Evolutionary conservation across 2,113 vertebrate species (phyloP).

Genomic region (Polyodon spathula): DNA sequence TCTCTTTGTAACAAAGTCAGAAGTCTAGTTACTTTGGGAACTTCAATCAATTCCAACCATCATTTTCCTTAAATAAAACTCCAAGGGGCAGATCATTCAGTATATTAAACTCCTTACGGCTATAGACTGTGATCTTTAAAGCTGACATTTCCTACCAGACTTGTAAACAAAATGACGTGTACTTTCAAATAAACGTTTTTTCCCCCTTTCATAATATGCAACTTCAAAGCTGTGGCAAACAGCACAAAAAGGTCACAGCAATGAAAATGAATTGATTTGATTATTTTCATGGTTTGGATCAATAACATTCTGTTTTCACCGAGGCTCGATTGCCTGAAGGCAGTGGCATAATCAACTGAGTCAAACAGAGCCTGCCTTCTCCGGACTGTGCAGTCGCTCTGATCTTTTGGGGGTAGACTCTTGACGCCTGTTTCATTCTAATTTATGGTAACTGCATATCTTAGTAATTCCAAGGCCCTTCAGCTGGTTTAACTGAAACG

Average conservation of each 20-base stretch:
- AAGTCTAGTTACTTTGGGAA: no score
- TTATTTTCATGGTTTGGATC: slow-evolving; percentile 73
- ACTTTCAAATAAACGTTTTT: slow-evolving; percentile 26
- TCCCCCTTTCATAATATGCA: slow-evolving; percentile 22
- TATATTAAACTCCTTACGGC: slow-evolving; percentile 6
- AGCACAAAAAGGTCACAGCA: slow-evolving; percentile 42
- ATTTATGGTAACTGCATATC: slow-evolving; percentile 77
- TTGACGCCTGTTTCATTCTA: slow-evolving; percentile 70
- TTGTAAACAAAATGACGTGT: slow-evolving; percentile 28
- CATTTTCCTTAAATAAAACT: no score
- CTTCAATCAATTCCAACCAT: no score
- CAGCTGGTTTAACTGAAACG: slow-evolving; percentile 7
- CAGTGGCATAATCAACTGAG: slow-evolving; percentile 67
- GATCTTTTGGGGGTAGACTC: slow-evolving; percentile 61
- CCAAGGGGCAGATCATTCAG: not conserved
- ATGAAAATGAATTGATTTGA: slow-evolving; percentile 74
- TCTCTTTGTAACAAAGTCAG: no score
- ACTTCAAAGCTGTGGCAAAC: slow-evolving; percentile 35
- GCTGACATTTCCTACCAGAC: slow-evolving; percentile 26
- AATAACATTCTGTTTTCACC: slow-evolving; percentile 59
- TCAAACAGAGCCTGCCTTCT: slow-evolving; percentile 56
- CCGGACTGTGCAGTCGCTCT: slow-evolving; percentile 51
- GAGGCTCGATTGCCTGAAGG: slow-evolving; percentile 54
- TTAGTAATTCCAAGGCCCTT: slow-evolving; percentile 73
- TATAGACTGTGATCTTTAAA: slow-evolving; percentile 21